A percentile compares a stretch with the other conserved stretches of the same genome.
phyloP scores from a whole-genome alignment of 2,797 vertebrate species.

The Avahi laniger region DNA sequence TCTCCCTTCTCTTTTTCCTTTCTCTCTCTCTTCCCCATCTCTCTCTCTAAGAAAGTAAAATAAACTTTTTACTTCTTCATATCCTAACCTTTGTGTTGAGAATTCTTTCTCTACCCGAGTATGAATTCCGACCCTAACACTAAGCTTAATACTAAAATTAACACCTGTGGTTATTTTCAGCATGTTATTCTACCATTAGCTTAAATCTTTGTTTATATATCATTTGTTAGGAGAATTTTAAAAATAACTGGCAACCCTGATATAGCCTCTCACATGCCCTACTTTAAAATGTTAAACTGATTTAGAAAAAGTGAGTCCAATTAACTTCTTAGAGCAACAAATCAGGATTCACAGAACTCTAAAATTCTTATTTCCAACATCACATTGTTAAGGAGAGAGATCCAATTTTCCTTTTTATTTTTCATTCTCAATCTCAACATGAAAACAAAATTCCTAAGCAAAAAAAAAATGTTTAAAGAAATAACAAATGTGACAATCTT shows the following conservation, averaged over 20 bases:
- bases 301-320: background rate
- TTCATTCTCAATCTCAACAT: conserved; percentile 26
- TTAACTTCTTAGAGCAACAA: conserved; percentile 30
- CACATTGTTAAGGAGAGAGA: background rate
- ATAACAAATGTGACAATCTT: background rate
- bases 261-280: background rate
- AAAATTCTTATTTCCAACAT: conserved; percentile 12
- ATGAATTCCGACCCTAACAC: too few relatives aligned
- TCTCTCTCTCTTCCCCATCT: too few relatives aligned
- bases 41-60: too few relatives aligned
- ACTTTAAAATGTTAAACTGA: conserved; percentile 32
- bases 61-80: too few relatives aligned
- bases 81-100: too few relatives aligned
- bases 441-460: conserved; percentile 35
- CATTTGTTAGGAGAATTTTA: conserved; percentile 27
- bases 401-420: background rate
- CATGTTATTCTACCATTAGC: background rate
- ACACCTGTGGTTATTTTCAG: background rate
- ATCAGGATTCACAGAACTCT: conserved; percentile 3
- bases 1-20: too few relatives aligned
- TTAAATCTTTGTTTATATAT: conserved; percentile 23
- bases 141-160: conserved; percentile 2
- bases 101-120: too few relatives aligned
- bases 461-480: background rate
- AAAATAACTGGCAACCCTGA: background rate